Conservation (phyloP, 2,888 invertebrate species). For the Ennomos erosarius region DNA sequence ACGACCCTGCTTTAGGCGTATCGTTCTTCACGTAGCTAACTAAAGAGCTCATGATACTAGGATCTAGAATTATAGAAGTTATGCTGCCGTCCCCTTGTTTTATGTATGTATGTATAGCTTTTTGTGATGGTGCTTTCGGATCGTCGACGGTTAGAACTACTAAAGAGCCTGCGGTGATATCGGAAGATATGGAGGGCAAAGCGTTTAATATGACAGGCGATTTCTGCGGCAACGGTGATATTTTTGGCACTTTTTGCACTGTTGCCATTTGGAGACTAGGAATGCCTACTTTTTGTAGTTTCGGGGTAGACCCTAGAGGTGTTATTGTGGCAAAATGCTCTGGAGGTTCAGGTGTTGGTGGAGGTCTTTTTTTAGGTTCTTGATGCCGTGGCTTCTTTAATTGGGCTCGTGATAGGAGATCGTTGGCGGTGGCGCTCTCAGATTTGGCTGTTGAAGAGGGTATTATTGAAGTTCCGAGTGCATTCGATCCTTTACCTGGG, state of each 20-base stretch:
- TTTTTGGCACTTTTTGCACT: neutral
- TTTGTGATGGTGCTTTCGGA: conserved; percentile 70
- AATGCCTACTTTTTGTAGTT: neutral
- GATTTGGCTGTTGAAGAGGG: conserved; percentile 23
- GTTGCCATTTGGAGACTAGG: conserved; percentile 13
- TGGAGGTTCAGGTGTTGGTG: neutral
- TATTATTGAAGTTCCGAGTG: conserved; percentile 50
- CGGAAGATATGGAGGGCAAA: conserved; percentile 51
- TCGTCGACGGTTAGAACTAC: conserved; percentile 76
- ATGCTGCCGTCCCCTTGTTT: conserved; percentile 65
- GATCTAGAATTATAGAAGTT: conserved; percentile 68
- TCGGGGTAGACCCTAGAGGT: neutral
- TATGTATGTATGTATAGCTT: conserved; percentile 77
- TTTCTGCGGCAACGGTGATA: conserved; percentile 3
- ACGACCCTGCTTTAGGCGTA: conserved; percentile 66
- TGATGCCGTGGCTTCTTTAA: neutral
- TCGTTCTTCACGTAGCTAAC: conserved; percentile 75
- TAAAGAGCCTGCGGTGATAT: conserved; percentile 73
- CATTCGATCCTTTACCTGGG: conserved; percentile 61
- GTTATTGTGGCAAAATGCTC: conserved; percentile 2
- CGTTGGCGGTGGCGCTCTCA: conserved; percentile 52
- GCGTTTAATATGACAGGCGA: conserved; percentile 23
- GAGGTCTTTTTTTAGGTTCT: neutral
- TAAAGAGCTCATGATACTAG: conserved; percentile 67
- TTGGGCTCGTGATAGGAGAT: conserved; percentile 49